Conservation (phyloP, 2,797 vertebrate genomes). For the Picus viridis region DNA sequence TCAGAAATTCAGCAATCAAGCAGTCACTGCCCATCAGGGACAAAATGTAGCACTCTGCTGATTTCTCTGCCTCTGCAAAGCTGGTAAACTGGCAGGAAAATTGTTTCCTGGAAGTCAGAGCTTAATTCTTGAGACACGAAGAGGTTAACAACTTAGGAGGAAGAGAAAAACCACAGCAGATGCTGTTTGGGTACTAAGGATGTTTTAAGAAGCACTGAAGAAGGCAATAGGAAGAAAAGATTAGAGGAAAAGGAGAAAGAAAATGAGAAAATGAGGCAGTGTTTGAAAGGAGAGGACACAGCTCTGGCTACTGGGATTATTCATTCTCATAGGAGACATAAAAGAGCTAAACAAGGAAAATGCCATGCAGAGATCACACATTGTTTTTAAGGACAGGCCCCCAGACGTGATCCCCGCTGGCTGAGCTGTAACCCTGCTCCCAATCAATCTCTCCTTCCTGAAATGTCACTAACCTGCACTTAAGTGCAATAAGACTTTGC, state of each 20-base stretch:
- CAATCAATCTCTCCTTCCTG: conserved; percentile 62
- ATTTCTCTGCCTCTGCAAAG: neutral
- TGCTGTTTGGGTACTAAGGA: neutral
- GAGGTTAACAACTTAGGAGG: neutral
- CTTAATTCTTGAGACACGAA: neutral
- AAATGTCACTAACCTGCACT: conserved; percentile 71
- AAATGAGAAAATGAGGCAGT: neutral
- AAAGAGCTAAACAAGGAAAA: conserved; percentile 63
- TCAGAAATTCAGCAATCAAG: neutral
- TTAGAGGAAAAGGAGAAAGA: neutral
- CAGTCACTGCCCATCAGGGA: neutral
- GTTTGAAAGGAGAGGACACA: conserved; percentile 5
- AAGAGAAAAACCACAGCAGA: neutral
- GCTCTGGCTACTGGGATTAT: conserved; percentile 22
- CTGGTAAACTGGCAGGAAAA: neutral
- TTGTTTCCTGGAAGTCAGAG: neutral
- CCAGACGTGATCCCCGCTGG: conserved; percentile 36
- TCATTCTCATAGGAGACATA: conserved; percentile 28
- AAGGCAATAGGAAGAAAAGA: neutral
- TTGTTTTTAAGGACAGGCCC: conserved; percentile 70
- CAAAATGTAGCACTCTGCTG: neutral
- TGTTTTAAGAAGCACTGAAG: neutral
- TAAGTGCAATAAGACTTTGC: conserved; percentile 64
- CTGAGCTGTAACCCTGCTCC: conserved; percentile 58
- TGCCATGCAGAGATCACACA: conserved; percentile 55